Base-by-base conservation (phyloP, 2,797 vertebrate species). In the Tachyglossus aculeatus region DNA sequence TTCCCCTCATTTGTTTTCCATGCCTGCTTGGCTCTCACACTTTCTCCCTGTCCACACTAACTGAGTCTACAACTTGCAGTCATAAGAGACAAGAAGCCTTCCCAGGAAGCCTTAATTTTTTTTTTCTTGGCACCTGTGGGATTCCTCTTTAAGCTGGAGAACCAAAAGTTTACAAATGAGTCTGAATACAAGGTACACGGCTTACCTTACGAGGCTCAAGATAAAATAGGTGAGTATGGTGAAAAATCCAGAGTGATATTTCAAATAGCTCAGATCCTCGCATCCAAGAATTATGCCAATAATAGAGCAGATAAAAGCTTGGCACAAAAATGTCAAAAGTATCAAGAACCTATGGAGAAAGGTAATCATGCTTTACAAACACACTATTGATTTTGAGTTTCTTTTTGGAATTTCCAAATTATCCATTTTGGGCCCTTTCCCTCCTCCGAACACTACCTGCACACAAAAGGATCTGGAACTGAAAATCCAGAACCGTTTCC, bases 271-370 rank as follows among this genome's bases (percentile, higher is more conserved):
- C 7, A 7, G 29, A 37, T 69, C 38, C 64, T 68, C 85, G 53
- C 85, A 87, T 59, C 85, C 82, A 33, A 87, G 25, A 21, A 87
- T 9, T 27, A 85, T 81, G 59, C 85, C 82, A 64, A 80, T 83
- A 63, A 87, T 81, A 51, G 63, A 24, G 6, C 80, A 87, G 57
- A 83, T 76, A 44, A 87, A 58, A 41, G 68, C 36, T 41, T 83
- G 65, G 18, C 39, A 83, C 9, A 73, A 29, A 44, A 32, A 53
- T 9, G 71, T 51, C 47, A 77, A 71, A 52, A 87, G 73, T 16
- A 36, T 40, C 53, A 87, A 61, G 39, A 85, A 80, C 53, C 85
- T 87, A 39, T 52, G 32, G 54, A 31, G 34, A 45, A 68, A 67
- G 36, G 19, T 74, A 73, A 50, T 52, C 18, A 58, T 9, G 36